A percentile compares a stretch with the other conserved stretches of the same genome.
Conservation (phyloP, 2,888 invertebrate genomes). For the Branchipolynoe longqiensis region DNA sequence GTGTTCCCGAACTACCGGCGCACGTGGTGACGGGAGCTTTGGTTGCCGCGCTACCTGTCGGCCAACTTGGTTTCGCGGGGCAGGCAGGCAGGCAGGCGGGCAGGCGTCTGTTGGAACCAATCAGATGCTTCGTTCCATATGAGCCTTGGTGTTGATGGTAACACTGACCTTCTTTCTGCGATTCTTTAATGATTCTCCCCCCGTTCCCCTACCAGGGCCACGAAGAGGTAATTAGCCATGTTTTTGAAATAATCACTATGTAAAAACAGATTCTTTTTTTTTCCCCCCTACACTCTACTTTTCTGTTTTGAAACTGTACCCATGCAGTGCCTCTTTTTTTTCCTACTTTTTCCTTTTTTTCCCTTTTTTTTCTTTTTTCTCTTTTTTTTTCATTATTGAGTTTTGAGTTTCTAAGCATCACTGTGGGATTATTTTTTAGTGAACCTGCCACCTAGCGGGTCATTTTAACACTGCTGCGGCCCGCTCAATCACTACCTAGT, state of each 20-base stretch:
- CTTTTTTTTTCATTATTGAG: too few species aligned
- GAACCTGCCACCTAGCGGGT: too few species aligned
- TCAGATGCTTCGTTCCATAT: background rate
- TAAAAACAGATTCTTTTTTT: background rate
- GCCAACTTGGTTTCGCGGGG: background rate
- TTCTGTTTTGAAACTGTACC: too few species aligned
- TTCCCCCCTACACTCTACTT: too few species aligned
- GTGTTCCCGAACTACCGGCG: background rate
- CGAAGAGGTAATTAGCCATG: conserved; percentile 14
- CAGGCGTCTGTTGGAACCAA: background rate
- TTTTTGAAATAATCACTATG: background rate
- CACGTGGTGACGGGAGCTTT: background rate
- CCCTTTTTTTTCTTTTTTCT: background rate
- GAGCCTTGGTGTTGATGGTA: background rate
- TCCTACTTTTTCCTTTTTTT: background rate
- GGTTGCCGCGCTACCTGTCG: background rate
- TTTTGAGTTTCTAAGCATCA: too few species aligned
- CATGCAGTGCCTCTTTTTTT: too few species aligned
- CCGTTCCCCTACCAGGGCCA: too few species aligned
- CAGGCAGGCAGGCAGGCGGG: too few species aligned
- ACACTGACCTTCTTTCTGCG: background rate
- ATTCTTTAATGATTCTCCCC: conserved; percentile 22
- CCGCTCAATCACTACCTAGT: too few species aligned
- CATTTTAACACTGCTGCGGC: too few species aligned
- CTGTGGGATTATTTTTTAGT: too few species aligned